These are phyloP conservation scores for Malacoraja senta DNA, from an alignment of 2,797 vertebrate genomes.

Conservation along the genomic window DNA sequence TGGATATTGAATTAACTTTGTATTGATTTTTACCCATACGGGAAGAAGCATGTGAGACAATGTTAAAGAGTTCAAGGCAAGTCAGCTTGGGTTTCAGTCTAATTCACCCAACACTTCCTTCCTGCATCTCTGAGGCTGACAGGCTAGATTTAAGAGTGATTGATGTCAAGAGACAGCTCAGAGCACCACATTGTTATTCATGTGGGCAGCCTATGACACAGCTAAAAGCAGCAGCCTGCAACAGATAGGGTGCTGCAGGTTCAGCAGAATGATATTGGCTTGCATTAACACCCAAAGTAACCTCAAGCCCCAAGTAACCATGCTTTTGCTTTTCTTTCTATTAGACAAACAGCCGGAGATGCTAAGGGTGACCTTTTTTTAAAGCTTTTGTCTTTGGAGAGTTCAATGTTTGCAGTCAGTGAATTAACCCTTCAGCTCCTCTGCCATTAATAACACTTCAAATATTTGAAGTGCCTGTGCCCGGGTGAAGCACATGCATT, in stretches of 20 bases:
- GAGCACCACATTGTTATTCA: constrained; percentile 24
- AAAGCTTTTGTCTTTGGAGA: not conserved
- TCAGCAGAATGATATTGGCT: constrained; percentile 7
- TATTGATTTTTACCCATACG: constrained; percentile 34
- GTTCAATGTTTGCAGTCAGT: not conserved
- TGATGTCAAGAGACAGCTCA: constrained; percentile 37
- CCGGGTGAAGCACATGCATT: not conserved
- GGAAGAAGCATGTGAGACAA: constrained; percentile 33
- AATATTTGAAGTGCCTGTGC: not conserved
- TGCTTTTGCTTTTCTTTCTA: not conserved
- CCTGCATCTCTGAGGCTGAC: constrained; percentile 25
- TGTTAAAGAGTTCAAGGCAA: constrained; percentile 34
- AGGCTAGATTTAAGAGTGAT: constrained; percentile 33
- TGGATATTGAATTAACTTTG: constrained; percentile 31
- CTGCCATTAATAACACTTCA: not conserved
- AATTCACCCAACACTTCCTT: constrained; percentile 37
- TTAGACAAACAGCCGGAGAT: not conserved
- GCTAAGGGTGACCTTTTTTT: not conserved
- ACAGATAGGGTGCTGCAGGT: not conserved
- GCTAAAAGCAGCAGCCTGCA: constrained; percentile 1
- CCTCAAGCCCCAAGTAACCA: not conserved
- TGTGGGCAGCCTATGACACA: not conserved
- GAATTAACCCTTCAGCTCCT: constrained; percentile 9
- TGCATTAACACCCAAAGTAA: not conserved
- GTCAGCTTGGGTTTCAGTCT: constrained; percentile 25